Evolutionary conservation across 2,888 invertebrate species (phyloP), one percentile per base, ranked within the genome.

Genomic region (Drosophila histrio): DNA sequence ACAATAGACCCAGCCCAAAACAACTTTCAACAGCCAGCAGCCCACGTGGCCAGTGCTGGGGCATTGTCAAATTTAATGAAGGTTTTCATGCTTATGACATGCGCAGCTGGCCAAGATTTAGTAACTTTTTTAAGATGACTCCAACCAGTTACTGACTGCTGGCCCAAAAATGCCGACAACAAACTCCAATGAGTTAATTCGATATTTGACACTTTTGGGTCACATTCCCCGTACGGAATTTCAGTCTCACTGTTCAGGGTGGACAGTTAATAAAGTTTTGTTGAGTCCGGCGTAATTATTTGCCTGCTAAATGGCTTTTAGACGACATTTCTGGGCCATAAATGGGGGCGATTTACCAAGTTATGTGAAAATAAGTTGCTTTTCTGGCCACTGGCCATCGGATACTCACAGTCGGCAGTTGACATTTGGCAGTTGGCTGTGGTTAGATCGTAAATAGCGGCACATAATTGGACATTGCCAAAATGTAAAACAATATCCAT

Each of bases 41-140:
- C 36, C 59, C 24, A 41, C 36, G 30, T 39, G 28, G 24, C 24
- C 43, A 15, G 30, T 21, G 30, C 39, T 41, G 8, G 41, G 39
- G 15, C 76, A 79, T 84, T 89, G 88, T 89, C 83, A 87, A 89
- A 81, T 84, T 85, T 87, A 89, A 89, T 89, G 88, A 89, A 82
- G 89, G 88, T 88, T 88, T 71, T 72, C 57, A 44, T 71, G 70
- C 82, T 77, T 74, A 79, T 79, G 82, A 81, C 72, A 74, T 77
- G 76, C 73, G 70, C 78, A 80, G 78, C 78, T 79, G 77, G 70
- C 60, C 57, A 87, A 72, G 84, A 82, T 85, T 85, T 82, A 69
- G 53, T 62, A 71, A 70, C 60, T 65, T 66, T 76, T 72, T 56
- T 49, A 41, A 57, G 52, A 41, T 53, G 53, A 53, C 53, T 41